These are phyloP conservation scores for Colaptes auratus DNA, from an alignment of 2,113 vertebrate genomes.

Conservation along the genomic window DNA sequence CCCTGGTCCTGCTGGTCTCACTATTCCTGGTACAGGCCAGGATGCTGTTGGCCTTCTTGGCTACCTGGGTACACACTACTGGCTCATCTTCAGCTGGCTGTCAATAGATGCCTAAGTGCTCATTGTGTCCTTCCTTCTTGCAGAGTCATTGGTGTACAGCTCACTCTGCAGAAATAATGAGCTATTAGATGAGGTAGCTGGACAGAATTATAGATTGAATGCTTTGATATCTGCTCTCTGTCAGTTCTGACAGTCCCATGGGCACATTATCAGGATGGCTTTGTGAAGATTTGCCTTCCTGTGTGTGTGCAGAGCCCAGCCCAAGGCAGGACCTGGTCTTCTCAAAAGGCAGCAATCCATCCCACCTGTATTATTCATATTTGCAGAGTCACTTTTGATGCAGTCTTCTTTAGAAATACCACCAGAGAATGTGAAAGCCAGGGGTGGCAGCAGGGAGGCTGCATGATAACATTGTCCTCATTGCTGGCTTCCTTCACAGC, in stretches of 20 bases:
- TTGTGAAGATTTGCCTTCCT: neutral
- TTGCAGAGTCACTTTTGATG: neutral
- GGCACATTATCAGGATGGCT: neutral
- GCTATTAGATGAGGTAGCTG: neutral
- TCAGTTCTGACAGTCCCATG: fast-evolving
- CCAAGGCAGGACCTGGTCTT: neutral
- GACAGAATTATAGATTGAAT: neutral
- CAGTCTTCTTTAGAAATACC: neutral
- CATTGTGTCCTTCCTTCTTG: neutral
- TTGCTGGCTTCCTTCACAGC: neutral
- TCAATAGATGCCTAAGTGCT: no score
- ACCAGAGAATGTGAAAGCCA: neutral
- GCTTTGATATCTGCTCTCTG: neutral
- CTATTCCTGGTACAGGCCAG: no score
- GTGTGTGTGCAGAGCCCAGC: neutral
- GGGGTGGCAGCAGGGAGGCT: neutral
- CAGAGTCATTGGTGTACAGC: neutral
- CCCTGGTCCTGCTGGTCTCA: no score
- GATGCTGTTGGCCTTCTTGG: no score
- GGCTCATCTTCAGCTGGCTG: no score
- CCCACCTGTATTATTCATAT: neutral
- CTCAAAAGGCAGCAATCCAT: neutral
- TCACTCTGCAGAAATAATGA: neutral
- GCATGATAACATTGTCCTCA: neutral
- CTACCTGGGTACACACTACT: no score